These are phyloP conservation scores for Ia io DNA, from an alignment of 2,113 vertebrate genomes.

Conservation along the genomic window DNA sequence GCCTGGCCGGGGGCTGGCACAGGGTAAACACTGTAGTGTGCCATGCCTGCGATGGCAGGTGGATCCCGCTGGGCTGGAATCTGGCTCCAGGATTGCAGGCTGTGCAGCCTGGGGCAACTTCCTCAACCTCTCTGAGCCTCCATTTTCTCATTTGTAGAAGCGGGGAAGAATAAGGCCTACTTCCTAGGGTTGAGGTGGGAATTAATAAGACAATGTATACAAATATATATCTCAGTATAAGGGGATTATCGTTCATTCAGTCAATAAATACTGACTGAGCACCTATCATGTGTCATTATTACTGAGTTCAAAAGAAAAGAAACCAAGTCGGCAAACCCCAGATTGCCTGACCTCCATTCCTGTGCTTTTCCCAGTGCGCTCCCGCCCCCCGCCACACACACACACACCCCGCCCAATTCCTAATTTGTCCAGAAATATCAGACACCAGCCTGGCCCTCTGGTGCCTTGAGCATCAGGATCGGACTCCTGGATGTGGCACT, in stretches of 20 bases:
- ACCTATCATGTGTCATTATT: neutral
- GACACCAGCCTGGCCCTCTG: neutral
- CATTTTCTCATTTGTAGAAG: neutral
- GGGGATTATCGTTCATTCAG: neutral
- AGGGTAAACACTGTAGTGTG: neutral
- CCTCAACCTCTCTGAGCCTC: neutral
- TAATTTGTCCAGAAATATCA: neutral
- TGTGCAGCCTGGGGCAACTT: neutral
- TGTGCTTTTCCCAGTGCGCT: neutral
- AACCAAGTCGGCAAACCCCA: neutral
- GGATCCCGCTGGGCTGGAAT: neutral
- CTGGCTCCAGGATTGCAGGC: fast-evolving
- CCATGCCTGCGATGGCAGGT: neutral
- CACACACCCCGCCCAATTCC: neutral
- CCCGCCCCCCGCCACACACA: fast-evolving
- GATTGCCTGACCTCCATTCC: neutral
- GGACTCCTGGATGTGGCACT: neutral
- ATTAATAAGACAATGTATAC: neutral
- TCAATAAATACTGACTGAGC: neutral
- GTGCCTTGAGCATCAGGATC: neutral
- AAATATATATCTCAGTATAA: neutral
- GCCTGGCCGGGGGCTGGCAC: neutral
- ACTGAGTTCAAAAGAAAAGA: neutral
- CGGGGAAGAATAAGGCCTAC: neutral
- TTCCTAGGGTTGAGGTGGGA: neutral